Evolutionary conservation across 2,888 invertebrate genomes (phyloP).

Genomic region (Heliconius charithonia): DNA sequence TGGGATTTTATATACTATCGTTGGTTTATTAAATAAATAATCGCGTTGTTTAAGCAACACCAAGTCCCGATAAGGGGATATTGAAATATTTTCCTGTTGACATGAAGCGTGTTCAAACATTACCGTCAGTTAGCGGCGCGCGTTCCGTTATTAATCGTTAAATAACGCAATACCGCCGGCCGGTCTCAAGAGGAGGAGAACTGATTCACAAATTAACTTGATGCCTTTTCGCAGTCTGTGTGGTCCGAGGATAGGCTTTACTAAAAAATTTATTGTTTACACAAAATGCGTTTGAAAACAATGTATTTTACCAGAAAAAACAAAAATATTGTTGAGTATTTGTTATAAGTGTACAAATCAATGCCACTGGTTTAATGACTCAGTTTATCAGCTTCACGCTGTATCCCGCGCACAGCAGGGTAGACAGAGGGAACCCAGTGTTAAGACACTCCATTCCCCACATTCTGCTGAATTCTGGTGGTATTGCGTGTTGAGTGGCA

Average conservation of each 20-base stretch:
- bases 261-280: background rate
- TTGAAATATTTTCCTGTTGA: background rate
- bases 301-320: no score
- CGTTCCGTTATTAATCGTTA: slow-evolving; percentile 15
- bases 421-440: no score
- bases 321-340: no score
- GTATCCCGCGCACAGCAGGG: no score
- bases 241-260: background rate
- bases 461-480: no score
- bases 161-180: slow-evolving; percentile 20
- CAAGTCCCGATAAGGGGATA: background rate
- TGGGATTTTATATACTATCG: no score
- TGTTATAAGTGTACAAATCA: no score
- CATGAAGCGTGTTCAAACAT: slow-evolving; percentile 11
- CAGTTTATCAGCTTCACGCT: no score
- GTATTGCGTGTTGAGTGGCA: no score
- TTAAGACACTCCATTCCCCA: no score
- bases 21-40: no score
- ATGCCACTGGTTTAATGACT: no score
- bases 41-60: background rate
- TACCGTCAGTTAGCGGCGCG: slow-evolving; percentile 13
- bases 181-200: slow-evolving; percentile 1
- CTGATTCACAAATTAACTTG: slow-evolving; percentile 10
- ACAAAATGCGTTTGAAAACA: background rate
- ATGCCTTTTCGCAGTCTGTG: background rate